Evolutionary conservation across 2,797 vertebrate genomes (phyloP).

Genomic region (Bryconaethiops microstoma): DNA sequence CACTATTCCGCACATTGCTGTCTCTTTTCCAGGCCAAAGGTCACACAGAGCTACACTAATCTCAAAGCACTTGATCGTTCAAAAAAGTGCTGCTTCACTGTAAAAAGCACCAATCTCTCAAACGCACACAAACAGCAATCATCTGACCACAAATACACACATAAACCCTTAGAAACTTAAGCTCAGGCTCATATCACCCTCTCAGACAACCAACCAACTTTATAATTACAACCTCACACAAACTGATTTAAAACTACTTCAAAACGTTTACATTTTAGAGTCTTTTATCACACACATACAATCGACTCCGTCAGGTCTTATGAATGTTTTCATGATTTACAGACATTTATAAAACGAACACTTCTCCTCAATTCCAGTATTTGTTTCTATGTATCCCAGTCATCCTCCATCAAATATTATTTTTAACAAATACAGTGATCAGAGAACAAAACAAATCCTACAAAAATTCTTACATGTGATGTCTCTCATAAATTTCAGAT

Average conservation of each 20-base stretch:
- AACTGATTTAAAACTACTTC: background rate
- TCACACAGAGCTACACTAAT: constrained; percentile 31
- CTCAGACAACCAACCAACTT: constrained; percentile 23
- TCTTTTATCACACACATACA: background rate
- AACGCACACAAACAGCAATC: constrained; percentile 31
- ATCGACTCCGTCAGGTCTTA: background rate
- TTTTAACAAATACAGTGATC: background rate
- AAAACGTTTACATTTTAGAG: background rate
- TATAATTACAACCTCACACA: background rate
- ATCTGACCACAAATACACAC: constrained; percentile 11
- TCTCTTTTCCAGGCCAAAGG: constrained; percentile 5
- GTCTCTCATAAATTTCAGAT: background rate
- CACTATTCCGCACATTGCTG: constrained; percentile 6
- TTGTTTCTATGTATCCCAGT: background rate
- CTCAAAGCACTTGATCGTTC: constrained; percentile 9
- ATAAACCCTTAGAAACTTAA: background rate
- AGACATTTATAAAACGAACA: background rate
- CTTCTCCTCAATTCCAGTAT: background rate
- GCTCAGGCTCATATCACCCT: constrained; percentile 16
- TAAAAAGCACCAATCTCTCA: constrained; percentile 1
- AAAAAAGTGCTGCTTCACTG: constrained; percentile 19
- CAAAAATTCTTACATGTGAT: background rate
- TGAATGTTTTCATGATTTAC: background rate
- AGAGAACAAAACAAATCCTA: background rate
- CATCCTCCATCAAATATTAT: background rate